Percentiles rank a stretch among this genome's conserved stretches.
phyloP scores from a whole-genome alignment of 2,888 invertebrate species.

The Heterodera filipjevi region DNA sequence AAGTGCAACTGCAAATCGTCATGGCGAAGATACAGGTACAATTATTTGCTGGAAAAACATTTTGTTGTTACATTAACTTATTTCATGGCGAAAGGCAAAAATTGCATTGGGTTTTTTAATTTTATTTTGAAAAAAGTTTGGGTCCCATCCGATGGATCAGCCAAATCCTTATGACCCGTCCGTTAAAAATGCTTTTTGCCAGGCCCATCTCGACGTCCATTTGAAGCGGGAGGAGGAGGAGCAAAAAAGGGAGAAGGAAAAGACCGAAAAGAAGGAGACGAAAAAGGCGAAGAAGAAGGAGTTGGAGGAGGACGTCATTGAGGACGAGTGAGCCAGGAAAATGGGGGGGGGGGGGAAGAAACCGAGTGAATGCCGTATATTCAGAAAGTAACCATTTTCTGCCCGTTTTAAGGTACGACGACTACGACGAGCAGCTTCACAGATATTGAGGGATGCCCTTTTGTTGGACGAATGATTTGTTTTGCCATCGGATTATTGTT shows the following conservation, averaged over 20 bases:
- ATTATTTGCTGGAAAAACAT: too few relatives aligned
- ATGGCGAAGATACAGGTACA: slow-evolving; percentile 13
- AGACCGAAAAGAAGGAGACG: slow-evolving; percentile 13
- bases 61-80: too few relatives aligned
- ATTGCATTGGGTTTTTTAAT: too few relatives aligned
- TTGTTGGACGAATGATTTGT: neutral
- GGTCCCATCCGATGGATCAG: too few relatives aligned
- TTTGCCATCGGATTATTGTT: neutral
- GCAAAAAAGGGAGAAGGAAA: slow-evolving; percentile 18
- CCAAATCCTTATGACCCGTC: too few relatives aligned
- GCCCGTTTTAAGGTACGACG: slow-evolving; percentile 5
- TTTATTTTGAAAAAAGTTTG: too few relatives aligned
- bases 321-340: slow-evolving; percentile 34
- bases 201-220: slow-evolving; percentile 19
- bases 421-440: slow-evolving; percentile 24
- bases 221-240: slow-evolving; percentile 24
- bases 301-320: slow-evolving; percentile 36
- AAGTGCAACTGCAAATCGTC: slow-evolving; percentile 35
- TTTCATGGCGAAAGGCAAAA: too few relatives aligned
- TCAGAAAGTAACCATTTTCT: neutral
- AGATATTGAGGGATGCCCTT: slow-evolving; percentile 1
- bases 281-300: slow-evolving; percentile 36
- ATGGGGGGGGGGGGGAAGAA: neutral
- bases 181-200: slow-evolving; percentile 8
- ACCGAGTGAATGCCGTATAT: too few relatives aligned